These are phyloP conservation scores for Caenorhabditis remanei DNA, from an alignment of 1,140 invertebrate species.

Conservation along the genomic window DNA sequence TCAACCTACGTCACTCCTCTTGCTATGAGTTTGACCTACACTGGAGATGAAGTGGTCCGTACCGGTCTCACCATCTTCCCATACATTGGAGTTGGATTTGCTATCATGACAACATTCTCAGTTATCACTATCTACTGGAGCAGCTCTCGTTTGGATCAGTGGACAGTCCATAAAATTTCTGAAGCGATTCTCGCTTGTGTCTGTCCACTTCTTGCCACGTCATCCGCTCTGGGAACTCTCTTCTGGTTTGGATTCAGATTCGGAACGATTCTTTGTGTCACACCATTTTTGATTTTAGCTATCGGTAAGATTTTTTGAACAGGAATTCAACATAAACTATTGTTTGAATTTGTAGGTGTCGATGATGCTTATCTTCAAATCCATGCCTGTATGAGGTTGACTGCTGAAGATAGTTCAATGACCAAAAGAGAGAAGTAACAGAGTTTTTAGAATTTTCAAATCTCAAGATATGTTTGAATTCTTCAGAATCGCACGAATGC, in stretches of 20 bases:
- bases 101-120: constrained; percentile 71
- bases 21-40: constrained; percentile 60
- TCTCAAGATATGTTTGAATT: neutral
- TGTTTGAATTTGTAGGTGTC: constrained; percentile 66
- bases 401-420: constrained; percentile 61
- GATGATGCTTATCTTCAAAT: constrained; percentile 75
- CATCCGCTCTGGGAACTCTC: constrained; percentile 70
- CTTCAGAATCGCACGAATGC: constrained; percentile 61
- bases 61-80: constrained; percentile 73
- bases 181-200: constrained; percentile 70
- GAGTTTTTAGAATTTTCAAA: constrained; percentile 20
- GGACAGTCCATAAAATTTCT: constrained; percentile 68
- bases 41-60: constrained; percentile 70
- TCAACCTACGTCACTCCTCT: constrained; percentile 50
- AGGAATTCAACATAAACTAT: neutral
- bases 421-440: constrained; percentile 58
- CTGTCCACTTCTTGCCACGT: constrained; percentile 72
- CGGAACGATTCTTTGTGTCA: constrained; percentile 72
- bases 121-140: constrained; percentile 68
- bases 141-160: constrained; percentile 69
- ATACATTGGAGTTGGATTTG: constrained; percentile 71
- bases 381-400: constrained; percentile 72
- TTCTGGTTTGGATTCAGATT: constrained; percentile 74
- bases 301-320: constrained; percentile 67
- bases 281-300: constrained; percentile 72